A percentile compares a stretch with the other conserved stretches of the same genome.
phyloP scores from a whole-genome alignment of 2,888 invertebrate genomes.

The Clusia tigrina region DNA sequence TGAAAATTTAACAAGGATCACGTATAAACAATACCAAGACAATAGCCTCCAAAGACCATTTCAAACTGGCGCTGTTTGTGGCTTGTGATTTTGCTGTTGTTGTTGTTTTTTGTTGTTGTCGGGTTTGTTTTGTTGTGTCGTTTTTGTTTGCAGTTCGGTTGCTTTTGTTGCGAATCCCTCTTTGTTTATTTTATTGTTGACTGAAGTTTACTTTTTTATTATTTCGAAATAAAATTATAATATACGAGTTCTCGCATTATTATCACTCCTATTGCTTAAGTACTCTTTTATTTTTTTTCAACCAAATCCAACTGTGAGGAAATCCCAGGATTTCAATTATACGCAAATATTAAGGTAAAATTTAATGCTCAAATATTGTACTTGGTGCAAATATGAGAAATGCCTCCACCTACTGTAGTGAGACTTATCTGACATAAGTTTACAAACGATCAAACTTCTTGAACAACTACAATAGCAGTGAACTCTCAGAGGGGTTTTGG shows the following conservation, averaged over 20 bases:
- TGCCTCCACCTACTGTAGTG: too few relatives aligned
- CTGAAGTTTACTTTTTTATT: constrained; percentile 2
- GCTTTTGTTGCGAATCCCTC: constrained; percentile 20
- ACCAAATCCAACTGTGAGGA: too few relatives aligned
- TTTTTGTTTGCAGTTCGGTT: constrained; percentile 10
- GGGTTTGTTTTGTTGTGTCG: not conserved
- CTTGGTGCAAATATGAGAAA: too few relatives aligned
- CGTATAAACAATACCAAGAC: constrained; percentile 36
- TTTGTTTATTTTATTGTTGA: constrained; percentile 34
- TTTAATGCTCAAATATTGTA: too few relatives aligned
- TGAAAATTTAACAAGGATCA: constrained; percentile 39
- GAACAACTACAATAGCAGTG: too few relatives aligned
- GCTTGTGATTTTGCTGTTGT: constrained; percentile 24
- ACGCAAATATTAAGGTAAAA: too few relatives aligned
- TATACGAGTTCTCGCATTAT: not conserved
- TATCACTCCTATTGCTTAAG: not conserved
- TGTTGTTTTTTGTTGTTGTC: constrained; percentile 16
- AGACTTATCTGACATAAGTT: too few relatives aligned
- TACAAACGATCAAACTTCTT: too few relatives aligned
- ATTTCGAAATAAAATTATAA: not conserved
- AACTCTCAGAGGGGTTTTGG: too few relatives aligned
- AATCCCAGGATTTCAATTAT: too few relatives aligned
- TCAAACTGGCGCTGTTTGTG: too few relatives aligned
- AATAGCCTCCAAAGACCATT: constrained; percentile 22
- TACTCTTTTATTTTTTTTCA: too few relatives aligned